Evolutionary conservation across 2,888 invertebrate species (phyloP), one percentile per base, ranked within the genome.

Genomic region (Luffia ferchaultella): DNA sequence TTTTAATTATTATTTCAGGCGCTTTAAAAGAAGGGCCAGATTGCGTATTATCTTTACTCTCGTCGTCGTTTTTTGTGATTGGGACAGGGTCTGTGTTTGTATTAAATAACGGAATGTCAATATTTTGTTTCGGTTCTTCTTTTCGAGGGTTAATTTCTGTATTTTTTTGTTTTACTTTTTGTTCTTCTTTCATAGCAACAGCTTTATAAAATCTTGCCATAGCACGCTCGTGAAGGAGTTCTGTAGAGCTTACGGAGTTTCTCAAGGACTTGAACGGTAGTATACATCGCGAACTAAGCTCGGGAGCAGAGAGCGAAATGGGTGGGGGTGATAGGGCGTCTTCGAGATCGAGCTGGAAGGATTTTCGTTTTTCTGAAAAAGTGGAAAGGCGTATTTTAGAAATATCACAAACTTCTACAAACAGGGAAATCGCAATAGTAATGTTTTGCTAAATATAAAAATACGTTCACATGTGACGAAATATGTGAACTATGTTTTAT

Each of bases 161-260:
- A 43, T 55, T 68, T 64, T 48, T 59, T 60, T 30, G 30, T 12
- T 64, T 73, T 59, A 60, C 63, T 45, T 69, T 79, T 61, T 90
- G 88, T 17, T 88, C 87, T 68, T 93, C 90, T 67, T 93, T 91
- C 58, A 90, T 85, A 50, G 89, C 90, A 2, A 91, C 89, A 9
- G 91, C 93, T 68, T 90, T 88, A 65, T 93, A 92, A 66, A 94
- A 91, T 42, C 93, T 85, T 7, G 90, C 91, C 91, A 94, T 92
- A 12, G 93, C 91, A 45, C 89, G 86, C 67, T 93, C 93, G 67
- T 93, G 93, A 0, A 95, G 84, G 2, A 95, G 80, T 66, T 94
- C 94, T 0, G 93, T 91, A 1, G 93, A 93, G 64, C 94, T 94
- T 19, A 92, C 91, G 0, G 93, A 91, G 58, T 89, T 87, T 20